Percentiles rank a stretch among this genome's conserved stretches.
Evolutionary conservation across 2,888 invertebrate species (phyloP).

Genomic region (Mimachlamys varia): DNA sequence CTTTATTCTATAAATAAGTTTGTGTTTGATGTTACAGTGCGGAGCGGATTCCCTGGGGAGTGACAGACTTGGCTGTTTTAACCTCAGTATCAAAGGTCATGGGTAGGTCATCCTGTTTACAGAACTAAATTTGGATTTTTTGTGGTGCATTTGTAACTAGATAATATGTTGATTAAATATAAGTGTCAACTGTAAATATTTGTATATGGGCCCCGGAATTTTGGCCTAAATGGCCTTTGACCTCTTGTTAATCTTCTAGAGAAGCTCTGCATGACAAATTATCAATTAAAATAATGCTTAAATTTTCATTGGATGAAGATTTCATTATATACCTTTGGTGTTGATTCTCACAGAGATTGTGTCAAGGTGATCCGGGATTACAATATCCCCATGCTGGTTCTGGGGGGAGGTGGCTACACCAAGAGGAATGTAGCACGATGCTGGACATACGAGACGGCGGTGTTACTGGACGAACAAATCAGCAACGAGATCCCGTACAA

Average conservation of each 20-base stretch:
- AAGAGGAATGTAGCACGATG: conserved; percentile 97
- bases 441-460: conserved; percentile 99
- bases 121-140: neutral
- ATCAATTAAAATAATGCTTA: no score
- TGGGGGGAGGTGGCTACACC: conserved; percentile 94
- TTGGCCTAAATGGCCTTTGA: neutral
- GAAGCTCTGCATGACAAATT: neutral
- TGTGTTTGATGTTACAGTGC: conserved; percentile 86
- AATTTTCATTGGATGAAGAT: no score
- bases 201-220: no score
- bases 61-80: conserved; percentile 97
- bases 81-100: conserved; percentile 95
- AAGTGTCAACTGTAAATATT: no score
- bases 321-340: neutral
- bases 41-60: conserved; percentile 98
- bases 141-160: neutral
- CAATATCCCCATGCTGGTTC: conserved; percentile 94
- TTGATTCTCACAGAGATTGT: conserved; percentile 87
- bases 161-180: no score
- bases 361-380: conserved; percentile 97
- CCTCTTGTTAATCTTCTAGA: neutral
- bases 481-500: conserved; percentile 97
- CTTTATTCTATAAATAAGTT: no score
- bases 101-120: conserved; percentile 84
- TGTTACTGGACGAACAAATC: conserved; percentile 94